phyloP scores from a whole-genome alignment of 2,113 vertebrate genomes.

The Seriola rivoliana region DNA sequence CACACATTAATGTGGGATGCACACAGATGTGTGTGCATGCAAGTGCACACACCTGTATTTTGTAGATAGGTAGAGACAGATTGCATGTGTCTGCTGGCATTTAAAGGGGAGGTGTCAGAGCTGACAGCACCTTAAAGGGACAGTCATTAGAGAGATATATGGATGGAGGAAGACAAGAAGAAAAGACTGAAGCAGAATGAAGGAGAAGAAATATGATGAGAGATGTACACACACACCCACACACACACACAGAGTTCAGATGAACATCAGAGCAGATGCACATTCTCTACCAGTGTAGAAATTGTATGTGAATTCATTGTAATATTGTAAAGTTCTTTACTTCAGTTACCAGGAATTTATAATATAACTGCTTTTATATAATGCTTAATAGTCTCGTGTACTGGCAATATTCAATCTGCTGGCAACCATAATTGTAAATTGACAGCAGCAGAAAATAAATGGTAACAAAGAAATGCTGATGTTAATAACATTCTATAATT shows the following conservation, averaged over 20 bases:
- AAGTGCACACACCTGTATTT: slow-evolving; percentile 63
- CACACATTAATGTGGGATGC: slow-evolving; percentile 16
- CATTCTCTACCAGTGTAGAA: not conserved
- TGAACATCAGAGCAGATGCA: not conserved
- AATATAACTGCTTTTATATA: not conserved
- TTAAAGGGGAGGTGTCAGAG: slow-evolving; percentile 75
- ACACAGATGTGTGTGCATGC: slow-evolving; percentile 30
- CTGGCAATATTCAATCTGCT: not conserved
- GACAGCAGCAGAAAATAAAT: not conserved
- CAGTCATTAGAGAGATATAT: slow-evolving; percentile 74
- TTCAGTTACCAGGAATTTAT: not conserved
- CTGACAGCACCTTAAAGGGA: slow-evolving; percentile 77
- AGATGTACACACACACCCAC: not conserved
- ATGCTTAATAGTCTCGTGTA: not conserved
- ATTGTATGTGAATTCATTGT: not conserved
- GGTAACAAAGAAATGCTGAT: not conserved
- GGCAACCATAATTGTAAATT: not conserved
- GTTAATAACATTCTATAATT: not conserved
- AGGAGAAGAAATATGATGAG: slow-evolving; percentile 46
- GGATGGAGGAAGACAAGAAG: slow-evolving; percentile 45
- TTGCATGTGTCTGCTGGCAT: slow-evolving; percentile 71
- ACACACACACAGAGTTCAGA: not conserved
- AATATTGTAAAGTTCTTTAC: not conserved
- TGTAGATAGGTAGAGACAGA: slow-evolving; percentile 76
- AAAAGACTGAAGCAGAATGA: slow-evolving; percentile 26